Conservation (phyloP, 2,888 invertebrate genomes). For the Lochmaea crataegi region DNA sequence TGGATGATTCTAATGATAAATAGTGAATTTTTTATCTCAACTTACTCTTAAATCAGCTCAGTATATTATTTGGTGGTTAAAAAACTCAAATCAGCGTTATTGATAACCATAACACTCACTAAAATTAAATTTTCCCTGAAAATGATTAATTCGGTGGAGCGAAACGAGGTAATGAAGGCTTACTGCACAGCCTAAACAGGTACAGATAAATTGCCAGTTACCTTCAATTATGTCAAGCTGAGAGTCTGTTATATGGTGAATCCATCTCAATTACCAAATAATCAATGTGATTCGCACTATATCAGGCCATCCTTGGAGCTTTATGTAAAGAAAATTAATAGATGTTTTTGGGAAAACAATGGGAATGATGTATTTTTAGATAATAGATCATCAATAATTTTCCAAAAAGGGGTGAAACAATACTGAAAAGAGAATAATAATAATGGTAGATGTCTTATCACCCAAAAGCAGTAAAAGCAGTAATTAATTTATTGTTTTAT, state of each 20-base stretch:
- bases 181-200: slow-evolving; percentile 42
- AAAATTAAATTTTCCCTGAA: slow-evolving; percentile 17
- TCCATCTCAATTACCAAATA: slow-evolving; percentile 47
- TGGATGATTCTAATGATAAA: no score
- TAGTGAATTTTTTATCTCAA: no score
- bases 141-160: slow-evolving; percentile 33
- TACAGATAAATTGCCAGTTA: slow-evolving; percentile 48
- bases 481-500: not conserved
- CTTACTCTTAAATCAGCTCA: no score
- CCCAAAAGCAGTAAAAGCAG: not conserved
- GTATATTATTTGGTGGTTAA: no score
- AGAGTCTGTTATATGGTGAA: slow-evolving; percentile 43
- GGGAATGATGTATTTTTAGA: slow-evolving; percentile 21
- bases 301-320: slow-evolving; percentile 18
- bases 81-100: not conserved
- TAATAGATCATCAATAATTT: slow-evolving; percentile 12
- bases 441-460: not conserved
- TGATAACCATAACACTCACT: slow-evolving; percentile 11
- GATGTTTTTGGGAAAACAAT: slow-evolving; percentile 19
- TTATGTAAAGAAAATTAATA: slow-evolving; percentile 33
- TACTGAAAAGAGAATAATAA: slow-evolving; percentile 1
- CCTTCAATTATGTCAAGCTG: slow-evolving; percentile 46
- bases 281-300: slow-evolving; percentile 41
- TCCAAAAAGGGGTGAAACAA: not conserved
- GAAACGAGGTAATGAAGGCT: slow-evolving; percentile 40